phyloP scores from a whole-genome alignment of 2,797 vertebrate genomes.

The Sylvilagus floridanus region DNA sequence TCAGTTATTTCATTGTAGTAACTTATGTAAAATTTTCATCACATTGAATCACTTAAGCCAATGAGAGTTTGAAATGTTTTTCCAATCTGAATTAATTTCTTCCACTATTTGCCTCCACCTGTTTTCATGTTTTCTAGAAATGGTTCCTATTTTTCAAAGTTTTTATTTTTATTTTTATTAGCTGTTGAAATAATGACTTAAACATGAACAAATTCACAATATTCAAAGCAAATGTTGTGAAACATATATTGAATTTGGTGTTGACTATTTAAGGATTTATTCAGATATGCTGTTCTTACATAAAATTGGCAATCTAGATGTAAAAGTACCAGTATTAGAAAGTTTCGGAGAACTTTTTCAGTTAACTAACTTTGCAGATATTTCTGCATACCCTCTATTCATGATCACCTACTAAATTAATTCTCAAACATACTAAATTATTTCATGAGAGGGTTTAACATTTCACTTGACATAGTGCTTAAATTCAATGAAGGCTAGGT shows the following conservation, averaged over 20 bases:
- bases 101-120: slow-evolving; percentile 59
- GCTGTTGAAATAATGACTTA: slow-evolving; percentile 55
- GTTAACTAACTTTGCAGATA: slow-evolving; percentile 74
- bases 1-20: slow-evolving; percentile 66
- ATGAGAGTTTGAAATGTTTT: slow-evolving; percentile 58
- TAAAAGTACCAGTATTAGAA: slow-evolving; percentile 37
- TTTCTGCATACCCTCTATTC: background rate
- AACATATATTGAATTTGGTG: slow-evolving; percentile 66
- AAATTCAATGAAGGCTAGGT: background rate
- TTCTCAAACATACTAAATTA: slow-evolving; percentile 77
- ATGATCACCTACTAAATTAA: slow-evolving; percentile 61
- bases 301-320: slow-evolving; percentile 32
- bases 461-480: slow-evolving; percentile 48
- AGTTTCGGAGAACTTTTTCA: slow-evolving; percentile 74
- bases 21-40: slow-evolving; percentile 60
- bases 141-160: slow-evolving; percentile 29
- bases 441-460: slow-evolving; percentile 74
- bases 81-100: slow-evolving; percentile 61
- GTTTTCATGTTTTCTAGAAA: slow-evolving; percentile 53
- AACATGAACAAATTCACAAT: slow-evolving; percentile 58
- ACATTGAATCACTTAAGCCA: slow-evolving; percentile 27
- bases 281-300: slow-evolving; percentile 4
- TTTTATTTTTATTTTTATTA: slow-evolving; percentile 44
- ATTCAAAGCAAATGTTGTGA: slow-evolving; percentile 65
- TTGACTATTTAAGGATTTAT: background rate